Percentiles rank a stretch among this genome's conserved stretches.
Conservation (phyloP, 2,113 vertebrate genomes). For the Limnothrissa miodon region DNA sequence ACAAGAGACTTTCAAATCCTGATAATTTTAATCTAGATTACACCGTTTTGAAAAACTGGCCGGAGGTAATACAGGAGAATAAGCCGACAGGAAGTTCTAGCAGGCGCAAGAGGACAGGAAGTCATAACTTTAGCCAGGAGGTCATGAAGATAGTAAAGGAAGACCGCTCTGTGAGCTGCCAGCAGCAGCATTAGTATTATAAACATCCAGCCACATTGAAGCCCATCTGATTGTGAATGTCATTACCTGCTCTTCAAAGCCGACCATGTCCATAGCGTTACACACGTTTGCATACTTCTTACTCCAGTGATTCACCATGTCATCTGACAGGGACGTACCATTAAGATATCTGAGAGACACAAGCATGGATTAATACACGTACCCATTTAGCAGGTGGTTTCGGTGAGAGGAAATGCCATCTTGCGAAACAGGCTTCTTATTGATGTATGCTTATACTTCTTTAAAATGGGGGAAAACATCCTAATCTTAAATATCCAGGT, state of each 20-base stretch:
- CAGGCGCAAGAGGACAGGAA: no score
- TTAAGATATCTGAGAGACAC: slow-evolving; percentile 66
- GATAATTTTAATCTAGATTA: no score
- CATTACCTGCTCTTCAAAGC: slow-evolving; percentile 76
- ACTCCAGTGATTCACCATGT: slow-evolving; percentile 59
- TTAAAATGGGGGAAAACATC: not conserved
- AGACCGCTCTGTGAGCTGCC: not conserved
- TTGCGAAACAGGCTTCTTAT: not conserved
- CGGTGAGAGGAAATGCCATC: not conserved
- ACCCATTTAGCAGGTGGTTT: not conserved
- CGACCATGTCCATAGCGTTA: slow-evolving; percentile 79
- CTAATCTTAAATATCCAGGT: not conserved
- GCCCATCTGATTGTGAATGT: no score
- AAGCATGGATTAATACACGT: slow-evolving; percentile 2
- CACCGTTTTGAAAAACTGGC: no score
- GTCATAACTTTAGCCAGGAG: not conserved
- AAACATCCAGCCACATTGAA: no score
- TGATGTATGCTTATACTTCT: not conserved
- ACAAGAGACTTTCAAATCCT: no score
- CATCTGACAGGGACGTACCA: slow-evolving; percentile 55
- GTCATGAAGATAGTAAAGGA: not conserved
- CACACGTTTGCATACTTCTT: slow-evolving; percentile 68
- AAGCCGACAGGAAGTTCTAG: no score
- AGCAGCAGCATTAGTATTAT: not conserved
- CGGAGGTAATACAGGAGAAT: not conserved